A percentile compares a stretch with the other conserved stretches of the same genome.
These are phyloP conservation scores for Rhopalosiphum nymphaeae DNA, from an alignment of 2,888 invertebrate genomes.

Conservation along the genomic window DNA sequence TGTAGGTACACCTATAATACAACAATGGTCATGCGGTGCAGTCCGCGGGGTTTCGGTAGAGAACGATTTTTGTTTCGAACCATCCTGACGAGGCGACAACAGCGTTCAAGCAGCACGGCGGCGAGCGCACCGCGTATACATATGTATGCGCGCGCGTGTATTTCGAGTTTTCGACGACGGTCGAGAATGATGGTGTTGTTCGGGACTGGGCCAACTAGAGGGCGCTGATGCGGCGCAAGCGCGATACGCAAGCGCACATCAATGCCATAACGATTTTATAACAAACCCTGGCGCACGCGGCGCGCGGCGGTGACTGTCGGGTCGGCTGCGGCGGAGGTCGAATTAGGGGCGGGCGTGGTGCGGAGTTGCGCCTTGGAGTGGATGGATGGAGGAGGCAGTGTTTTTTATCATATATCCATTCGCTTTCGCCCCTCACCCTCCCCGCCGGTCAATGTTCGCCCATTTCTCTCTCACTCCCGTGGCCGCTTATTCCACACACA, in stretches of 20 bases:
- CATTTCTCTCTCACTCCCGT: not conserved
- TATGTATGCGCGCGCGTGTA: not conserved
- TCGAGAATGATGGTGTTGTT: slow-evolving; percentile 29
- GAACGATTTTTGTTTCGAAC: not conserved
- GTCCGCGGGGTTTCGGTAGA: not conserved
- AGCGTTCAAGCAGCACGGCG: not conserved
- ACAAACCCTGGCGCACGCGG: slow-evolving; percentile 28
- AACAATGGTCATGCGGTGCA: not conserved
- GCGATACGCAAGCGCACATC: slow-evolving; percentile 55
- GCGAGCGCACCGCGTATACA: not conserved
- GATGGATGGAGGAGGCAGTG: not conserved
- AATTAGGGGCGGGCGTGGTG: not conserved
- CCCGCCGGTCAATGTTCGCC: not conserved
- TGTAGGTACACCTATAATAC: not conserved
- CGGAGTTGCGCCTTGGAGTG: not conserved
- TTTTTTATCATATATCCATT: slow-evolving; percentile 47
- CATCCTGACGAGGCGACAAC: not conserved
- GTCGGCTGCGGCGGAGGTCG: not conserved
- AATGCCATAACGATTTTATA: slow-evolving; percentile 62
- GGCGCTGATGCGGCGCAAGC: not conserved
- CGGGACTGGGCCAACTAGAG: slow-evolving; percentile 31
- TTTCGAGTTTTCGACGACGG: not conserved
- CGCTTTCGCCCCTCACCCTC: not conserved
- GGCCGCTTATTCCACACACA: not conserved
- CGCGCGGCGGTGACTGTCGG: slow-evolving; percentile 33